Percentiles rank a stretch among this genome's conserved stretches.
Evolutionary conservation across 1,140 invertebrate genomes (phyloP).

Genomic region (Drosophila rufa): DNA sequence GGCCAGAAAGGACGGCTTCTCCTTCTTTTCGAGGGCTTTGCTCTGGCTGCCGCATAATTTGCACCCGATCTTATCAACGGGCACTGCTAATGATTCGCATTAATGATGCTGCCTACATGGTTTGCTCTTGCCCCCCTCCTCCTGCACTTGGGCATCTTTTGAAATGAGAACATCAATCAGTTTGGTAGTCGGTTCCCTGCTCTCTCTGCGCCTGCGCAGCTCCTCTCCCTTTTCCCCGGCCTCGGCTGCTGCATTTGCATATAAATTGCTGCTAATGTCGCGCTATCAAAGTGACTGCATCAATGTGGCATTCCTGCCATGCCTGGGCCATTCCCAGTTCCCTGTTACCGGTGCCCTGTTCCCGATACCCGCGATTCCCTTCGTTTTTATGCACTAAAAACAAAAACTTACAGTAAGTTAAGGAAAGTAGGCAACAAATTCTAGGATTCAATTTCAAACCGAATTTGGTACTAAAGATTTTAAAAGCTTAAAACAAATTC

Average conservation of each 20-base stretch:
- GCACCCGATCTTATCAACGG: conserved; percentile 79
- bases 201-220: conserved; percentile 9
- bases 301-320: conserved; percentile 60
- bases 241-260: conserved; percentile 71
- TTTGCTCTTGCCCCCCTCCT: conserved; percentile 15
- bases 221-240: conserved; percentile 24
- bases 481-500: no score
- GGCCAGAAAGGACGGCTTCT: conserved; percentile 6
- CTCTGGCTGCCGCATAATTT: conserved; percentile 62
- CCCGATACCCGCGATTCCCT: conserved; percentile 1
- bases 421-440: no score
- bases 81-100: conserved; percentile 80
- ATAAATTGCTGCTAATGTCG: conserved; percentile 85
- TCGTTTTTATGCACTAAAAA: conserved; percentile 9
- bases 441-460: no score
- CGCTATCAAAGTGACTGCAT: conserved; percentile 83
- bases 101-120: conserved; percentile 71
- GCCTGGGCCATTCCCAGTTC: conserved; percentile 55
- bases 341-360: background rate
- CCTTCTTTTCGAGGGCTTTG: conserved; percentile 13
- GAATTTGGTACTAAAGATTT: no score
- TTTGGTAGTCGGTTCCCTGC: conserved; percentile 17
- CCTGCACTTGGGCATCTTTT: conserved; percentile 62
- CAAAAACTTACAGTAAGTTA: conserved; percentile 1
- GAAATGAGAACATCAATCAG: conserved; percentile 80